Percentiles rank a stretch among this genome's conserved stretches.
Evolutionary conservation across 2,113 vertebrate species (phyloP).

Genomic region (Muntiacus muntjak): DNA sequence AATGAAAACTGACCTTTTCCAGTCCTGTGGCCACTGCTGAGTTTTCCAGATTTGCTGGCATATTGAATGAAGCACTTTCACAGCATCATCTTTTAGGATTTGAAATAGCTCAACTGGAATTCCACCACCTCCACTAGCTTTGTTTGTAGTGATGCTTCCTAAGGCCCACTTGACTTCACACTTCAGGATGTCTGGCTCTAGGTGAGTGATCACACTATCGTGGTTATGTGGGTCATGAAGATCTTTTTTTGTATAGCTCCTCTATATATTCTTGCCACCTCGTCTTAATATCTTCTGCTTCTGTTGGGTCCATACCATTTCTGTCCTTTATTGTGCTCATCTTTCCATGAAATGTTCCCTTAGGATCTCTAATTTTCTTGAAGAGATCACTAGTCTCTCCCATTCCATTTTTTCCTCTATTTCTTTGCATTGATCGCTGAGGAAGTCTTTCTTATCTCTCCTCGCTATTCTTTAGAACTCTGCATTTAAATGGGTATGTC

Average conservation of each 20-base stretch:
- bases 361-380: background rate
- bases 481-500: background rate
- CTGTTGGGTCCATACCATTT: background rate
- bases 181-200: background rate
- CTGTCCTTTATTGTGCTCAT: background rate
- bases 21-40: background rate
- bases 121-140: background rate
- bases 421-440: background rate
- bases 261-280: background rate
- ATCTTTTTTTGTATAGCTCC: background rate
- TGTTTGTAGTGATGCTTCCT: background rate
- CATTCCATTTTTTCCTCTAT: background rate
- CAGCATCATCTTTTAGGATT: background rate
- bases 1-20: background rate
- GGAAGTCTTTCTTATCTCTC: background rate
- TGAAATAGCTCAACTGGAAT: background rate
- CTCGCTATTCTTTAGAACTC: background rate
- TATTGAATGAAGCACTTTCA: background rate
- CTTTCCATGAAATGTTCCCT: background rate
- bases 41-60: background rate
- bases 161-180: fast-evolving
- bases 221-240: background rate
- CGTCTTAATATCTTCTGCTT: background rate
- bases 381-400: background rate
- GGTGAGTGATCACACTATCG: background rate